Evolutionary conservation across 2,113 vertebrate genomes (phyloP).

Genomic region (Grus americana): DNA sequence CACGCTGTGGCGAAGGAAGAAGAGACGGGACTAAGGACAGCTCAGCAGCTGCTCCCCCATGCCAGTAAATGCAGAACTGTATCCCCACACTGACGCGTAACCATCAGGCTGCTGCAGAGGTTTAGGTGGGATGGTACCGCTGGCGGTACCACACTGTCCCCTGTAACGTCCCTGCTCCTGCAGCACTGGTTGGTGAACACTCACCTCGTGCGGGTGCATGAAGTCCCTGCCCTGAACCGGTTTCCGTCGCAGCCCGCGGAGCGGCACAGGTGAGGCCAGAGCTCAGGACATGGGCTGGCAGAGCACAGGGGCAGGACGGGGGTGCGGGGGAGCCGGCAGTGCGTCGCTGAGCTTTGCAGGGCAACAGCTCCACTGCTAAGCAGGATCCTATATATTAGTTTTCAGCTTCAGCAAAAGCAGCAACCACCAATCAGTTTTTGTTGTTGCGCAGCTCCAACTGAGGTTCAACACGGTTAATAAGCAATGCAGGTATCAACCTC

Average conservation of each 20-base stretch:
- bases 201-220: rapidly evolving
- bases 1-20: rapidly evolving
- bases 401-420: not conserved
- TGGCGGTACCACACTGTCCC: not conserved
- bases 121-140: not conserved
- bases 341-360: not conserved
- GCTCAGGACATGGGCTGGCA: not conserved
- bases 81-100: rapidly evolving
- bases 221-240: not conserved
- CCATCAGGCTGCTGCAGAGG: not conserved
- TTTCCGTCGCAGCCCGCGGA: not conserved
- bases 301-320: too few species aligned
- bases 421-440: not conserved
- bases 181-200: not conserved
- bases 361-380: not conserved
- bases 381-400: not conserved
- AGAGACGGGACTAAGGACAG: not conserved
- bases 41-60: not conserved
- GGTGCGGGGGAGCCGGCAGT: not conserved
- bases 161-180: not conserved
- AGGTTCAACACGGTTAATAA: not conserved
- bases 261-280: not conserved
- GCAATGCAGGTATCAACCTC: not conserved
- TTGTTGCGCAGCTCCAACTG: rapidly evolving
- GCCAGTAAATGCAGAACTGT: not conserved